phyloP scores from a whole-genome alignment of 2,888 invertebrate genomes.

The Polyommatus icarus region DNA sequence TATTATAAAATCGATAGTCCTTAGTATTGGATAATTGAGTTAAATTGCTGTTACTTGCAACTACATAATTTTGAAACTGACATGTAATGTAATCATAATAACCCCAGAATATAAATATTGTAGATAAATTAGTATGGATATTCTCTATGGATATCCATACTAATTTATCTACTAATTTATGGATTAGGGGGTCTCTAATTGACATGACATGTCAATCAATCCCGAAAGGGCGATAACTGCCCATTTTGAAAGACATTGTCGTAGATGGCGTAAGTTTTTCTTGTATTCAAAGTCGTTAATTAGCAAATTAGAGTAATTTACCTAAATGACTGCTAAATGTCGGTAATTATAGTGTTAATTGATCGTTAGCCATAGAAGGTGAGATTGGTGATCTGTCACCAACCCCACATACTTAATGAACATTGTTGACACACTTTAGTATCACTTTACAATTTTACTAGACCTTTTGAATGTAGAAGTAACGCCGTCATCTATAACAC shows the following conservation, averaged over 20 bases:
- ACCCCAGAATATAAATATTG: too few relatives aligned
- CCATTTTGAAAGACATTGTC: not conserved
- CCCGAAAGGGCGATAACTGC: too few relatives aligned
- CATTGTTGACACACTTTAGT: not conserved
- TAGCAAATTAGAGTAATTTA: not conserved
- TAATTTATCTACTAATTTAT: too few relatives aligned
- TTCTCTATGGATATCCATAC: too few relatives aligned
- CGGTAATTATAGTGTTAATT: not conserved
- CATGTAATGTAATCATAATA: too few relatives aligned
- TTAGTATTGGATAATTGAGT: not conserved
- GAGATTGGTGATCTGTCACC: slow-evolving; percentile 1
- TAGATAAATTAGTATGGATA: too few relatives aligned
- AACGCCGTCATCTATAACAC: too few relatives aligned
- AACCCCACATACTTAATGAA: not conserved
- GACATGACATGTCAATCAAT: too few relatives aligned
- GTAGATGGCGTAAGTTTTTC: not conserved
- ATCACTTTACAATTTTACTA: too few relatives aligned
- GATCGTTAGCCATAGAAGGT: not conserved
- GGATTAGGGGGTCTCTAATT: too few relatives aligned
- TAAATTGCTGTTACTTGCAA: not conserved
- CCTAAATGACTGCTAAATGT: not conserved
- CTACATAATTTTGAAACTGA: not conserved
- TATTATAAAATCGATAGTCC: not conserved
- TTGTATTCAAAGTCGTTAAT: not conserved
- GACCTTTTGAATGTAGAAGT: too few relatives aligned